A percentile compares a stretch with the other conserved stretches of the same genome.
phyloP scores from a whole-genome alignment of 2,113 vertebrate genomes.

The Apaloderma vittatum region DNA sequence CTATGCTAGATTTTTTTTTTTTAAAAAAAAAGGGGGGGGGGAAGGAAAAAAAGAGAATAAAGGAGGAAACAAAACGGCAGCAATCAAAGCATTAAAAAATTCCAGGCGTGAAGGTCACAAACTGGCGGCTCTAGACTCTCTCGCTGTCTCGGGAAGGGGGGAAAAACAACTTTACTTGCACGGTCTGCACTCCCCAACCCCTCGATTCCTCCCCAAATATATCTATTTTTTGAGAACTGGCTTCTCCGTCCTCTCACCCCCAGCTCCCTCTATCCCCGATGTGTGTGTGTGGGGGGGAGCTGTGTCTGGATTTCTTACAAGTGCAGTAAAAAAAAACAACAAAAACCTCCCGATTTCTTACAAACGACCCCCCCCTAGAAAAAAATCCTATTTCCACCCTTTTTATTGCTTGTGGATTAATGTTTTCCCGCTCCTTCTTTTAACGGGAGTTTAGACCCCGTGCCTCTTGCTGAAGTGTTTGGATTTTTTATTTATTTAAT shows the following conservation, averaged over 20 bases:
- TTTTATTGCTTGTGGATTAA: background rate
- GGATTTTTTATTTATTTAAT: background rate
- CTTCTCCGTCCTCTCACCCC: background rate
- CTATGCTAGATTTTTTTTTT: background rate
- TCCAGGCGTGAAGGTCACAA: background rate
- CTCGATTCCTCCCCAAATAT: background rate
- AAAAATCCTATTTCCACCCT: background rate
- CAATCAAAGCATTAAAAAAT: background rate
- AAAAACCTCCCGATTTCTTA: background rate
- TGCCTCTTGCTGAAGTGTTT: background rate
- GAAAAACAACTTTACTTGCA: background rate
- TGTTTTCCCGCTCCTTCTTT: background rate
- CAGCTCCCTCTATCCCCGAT: background rate
- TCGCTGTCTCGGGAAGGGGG: background rate
- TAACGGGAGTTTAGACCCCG: background rate
- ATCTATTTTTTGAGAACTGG: background rate
- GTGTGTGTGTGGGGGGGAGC: background rate
- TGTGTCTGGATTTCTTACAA: background rate
- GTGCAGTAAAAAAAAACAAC: background rate
- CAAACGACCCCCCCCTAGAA: background rate
- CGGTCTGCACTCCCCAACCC: too few species aligned
- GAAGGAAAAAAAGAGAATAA: background rate
- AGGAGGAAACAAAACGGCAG: background rate
- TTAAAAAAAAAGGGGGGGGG: background rate
- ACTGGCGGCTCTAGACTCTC: background rate